Percentiles rank a stretch among this genome's conserved stretches.
Evolutionary conservation across 2,888 invertebrate species (phyloP).

Genomic region (Gastrophysa polygoni): DNA sequence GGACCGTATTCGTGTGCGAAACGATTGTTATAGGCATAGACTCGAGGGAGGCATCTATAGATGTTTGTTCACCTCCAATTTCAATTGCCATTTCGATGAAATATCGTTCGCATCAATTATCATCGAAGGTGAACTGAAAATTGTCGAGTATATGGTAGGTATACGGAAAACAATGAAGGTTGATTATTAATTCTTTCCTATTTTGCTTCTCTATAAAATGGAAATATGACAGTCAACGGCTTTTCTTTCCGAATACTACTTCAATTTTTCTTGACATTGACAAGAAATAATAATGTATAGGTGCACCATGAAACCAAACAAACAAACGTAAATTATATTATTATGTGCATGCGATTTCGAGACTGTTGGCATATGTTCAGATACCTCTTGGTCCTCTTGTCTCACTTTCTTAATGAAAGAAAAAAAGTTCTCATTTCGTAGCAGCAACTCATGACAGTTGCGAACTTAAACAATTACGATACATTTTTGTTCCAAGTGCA

Average conservation of each 20-base stretch:
- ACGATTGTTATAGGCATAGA: neutral
- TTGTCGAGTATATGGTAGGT: no score
- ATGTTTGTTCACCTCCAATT: slow-evolving; percentile 43
- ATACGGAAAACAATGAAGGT: no score
- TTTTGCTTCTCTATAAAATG: no score
- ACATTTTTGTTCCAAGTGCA: slow-evolving; percentile 11
- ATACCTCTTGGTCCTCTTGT: neutral
- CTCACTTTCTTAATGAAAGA: neutral
- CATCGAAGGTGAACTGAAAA: neutral
- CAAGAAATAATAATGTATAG: neutral
- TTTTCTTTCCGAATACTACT: no score
- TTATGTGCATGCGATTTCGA: neutral
- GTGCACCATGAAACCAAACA: neutral
- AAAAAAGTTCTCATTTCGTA: neutral
- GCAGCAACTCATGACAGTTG: slow-evolving; percentile 13
- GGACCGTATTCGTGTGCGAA: neutral
- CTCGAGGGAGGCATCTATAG: slow-evolving; percentile 33
- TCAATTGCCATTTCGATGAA: slow-evolving; percentile 44
- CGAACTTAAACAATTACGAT: slow-evolving; percentile 14
- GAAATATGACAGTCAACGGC: no score
- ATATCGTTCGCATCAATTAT: slow-evolving; percentile 38
- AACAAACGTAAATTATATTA: neutral
- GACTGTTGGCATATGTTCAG: neutral
- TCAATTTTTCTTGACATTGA: no score
- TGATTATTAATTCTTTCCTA: no score